These are phyloP conservation scores for Phenganax marumi DNA, from an alignment of 92 coral and sea anemone species.

Conservation along the genomic window DNA sequence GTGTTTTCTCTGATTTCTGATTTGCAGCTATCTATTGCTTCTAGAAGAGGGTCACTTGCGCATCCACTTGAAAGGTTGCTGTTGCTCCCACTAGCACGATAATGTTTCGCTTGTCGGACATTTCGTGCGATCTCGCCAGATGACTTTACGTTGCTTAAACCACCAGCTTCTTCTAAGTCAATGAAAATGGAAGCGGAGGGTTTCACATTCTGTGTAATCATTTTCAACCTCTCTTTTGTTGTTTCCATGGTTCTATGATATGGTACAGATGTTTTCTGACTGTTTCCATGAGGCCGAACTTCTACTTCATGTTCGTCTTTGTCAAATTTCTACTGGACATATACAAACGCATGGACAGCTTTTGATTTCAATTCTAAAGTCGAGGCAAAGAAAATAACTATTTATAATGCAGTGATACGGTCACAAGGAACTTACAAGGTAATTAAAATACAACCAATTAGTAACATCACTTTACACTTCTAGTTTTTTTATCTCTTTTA, in stretches of 20 bases:
- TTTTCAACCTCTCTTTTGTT: slow-evolving; percentile 37
- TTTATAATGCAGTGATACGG: too few relatives aligned
- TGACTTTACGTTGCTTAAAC: slow-evolving; percentile 6
- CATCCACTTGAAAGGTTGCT: not conserved
- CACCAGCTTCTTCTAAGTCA: slow-evolving; percentile 19
- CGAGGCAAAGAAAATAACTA: not conserved
- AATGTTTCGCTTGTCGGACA: slow-evolving; percentile 18
- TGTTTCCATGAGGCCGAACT: slow-evolving; percentile 49
- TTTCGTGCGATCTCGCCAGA: slow-evolving; percentile 26
- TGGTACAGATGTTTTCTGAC: slow-evolving; percentile 25
- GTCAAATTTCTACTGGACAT: slow-evolving; percentile 51
- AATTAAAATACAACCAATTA: too few relatives aligned
- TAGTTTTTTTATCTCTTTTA: too few relatives aligned
- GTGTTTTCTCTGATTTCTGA: not conserved
- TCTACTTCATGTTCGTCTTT: slow-evolving; percentile 50
- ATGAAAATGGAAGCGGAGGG: slow-evolving; percentile 13
- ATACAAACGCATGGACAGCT: slow-evolving; percentile 33
- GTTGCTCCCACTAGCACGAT: slow-evolving; percentile 15
- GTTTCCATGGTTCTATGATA: slow-evolving; percentile 50
- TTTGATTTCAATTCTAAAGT: not conserved
- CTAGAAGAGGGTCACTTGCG: slow-evolving; percentile 13
- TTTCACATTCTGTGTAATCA: not conserved
- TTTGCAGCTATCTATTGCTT: slow-evolving; percentile 2
- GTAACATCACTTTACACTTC: too few relatives aligned
- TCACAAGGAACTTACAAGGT: too few relatives aligned